phyloP scores from a whole-genome alignment of 2,113 vertebrate species.

The Pangasianodon gigas region DNA sequence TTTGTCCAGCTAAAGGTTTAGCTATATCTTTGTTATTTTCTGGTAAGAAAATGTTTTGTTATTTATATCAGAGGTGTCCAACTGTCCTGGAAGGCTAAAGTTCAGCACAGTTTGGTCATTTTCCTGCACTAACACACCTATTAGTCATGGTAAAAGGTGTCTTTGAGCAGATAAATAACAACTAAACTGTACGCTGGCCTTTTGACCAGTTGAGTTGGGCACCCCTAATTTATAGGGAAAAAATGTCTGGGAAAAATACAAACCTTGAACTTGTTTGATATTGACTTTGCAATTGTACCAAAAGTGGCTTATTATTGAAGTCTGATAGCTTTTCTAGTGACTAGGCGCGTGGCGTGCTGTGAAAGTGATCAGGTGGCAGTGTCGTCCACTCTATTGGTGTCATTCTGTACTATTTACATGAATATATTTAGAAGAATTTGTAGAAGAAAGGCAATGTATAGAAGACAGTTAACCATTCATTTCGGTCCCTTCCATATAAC shows the following conservation, averaged over 20 bases:
- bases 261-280: constrained; percentile 80
- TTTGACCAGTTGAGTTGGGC: neutral
- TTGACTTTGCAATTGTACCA: constrained; percentile 97
- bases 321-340: constrained; percentile 84
- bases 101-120: neutral
- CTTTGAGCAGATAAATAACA: neutral
- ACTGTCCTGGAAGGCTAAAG: neutral
- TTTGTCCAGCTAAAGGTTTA: constrained; percentile 79
- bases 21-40: constrained; percentile 81
- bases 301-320: constrained; percentile 98
- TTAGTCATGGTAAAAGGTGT: neutral
- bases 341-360: constrained; percentile 79
- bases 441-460: constrained; percentile 76
- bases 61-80: constrained; percentile 23
- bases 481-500: constrained; percentile 71
- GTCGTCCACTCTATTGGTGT: constrained; percentile 81
- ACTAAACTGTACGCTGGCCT: neutral
- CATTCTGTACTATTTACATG: constrained; percentile 79
- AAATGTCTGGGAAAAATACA: constrained; percentile 68
- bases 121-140: neutral
- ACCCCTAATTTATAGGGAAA: constrained; percentile 18
- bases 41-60: constrained; percentile 28
- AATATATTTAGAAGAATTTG: constrained; percentile 70
- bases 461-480: constrained; percentile 73
- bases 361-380: constrained; percentile 80